Evolutionary conservation across 1,140 invertebrate genomes (phyloP).

Genomic region (Aphaenogaster ashmeadi): DNA sequence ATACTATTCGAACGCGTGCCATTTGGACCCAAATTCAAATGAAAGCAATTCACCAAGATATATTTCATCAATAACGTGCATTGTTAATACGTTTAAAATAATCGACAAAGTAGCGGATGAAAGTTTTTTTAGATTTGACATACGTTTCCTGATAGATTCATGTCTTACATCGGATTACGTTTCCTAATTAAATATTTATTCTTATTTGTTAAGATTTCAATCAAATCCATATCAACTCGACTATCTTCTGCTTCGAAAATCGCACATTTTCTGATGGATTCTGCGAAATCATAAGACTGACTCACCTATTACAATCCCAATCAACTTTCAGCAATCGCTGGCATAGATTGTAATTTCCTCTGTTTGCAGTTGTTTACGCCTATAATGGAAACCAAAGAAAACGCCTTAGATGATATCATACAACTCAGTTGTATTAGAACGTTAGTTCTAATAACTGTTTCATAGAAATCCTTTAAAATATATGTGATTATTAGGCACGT

Average conservation of each 20-base stretch:
- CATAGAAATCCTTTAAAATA: not conserved
- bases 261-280: not conserved
- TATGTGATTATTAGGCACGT: not conserved
- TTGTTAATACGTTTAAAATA: not conserved
- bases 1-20: not conserved
- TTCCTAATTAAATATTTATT: not conserved
- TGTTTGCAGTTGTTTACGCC: slow-evolving; percentile 8
- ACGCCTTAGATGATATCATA: not conserved
- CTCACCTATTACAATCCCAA: slow-evolving; percentile 62
- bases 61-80: not conserved
- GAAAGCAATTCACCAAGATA: not conserved
- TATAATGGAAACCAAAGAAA: not conserved
- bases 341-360: slow-evolving; percentile 17
- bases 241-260: not conserved
- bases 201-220: not conserved
- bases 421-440: not conserved
- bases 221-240: not conserved
- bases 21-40: not conserved
- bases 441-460: not conserved
- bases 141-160: not conserved
- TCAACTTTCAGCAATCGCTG: slow-evolving; percentile 30
- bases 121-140: not conserved
- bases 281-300: not conserved
- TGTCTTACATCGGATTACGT: not conserved
- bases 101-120: not conserved